Evolutionary conservation across 2,797 vertebrate genomes (phyloP).

Genomic region (Naso thynnoides): DNA sequence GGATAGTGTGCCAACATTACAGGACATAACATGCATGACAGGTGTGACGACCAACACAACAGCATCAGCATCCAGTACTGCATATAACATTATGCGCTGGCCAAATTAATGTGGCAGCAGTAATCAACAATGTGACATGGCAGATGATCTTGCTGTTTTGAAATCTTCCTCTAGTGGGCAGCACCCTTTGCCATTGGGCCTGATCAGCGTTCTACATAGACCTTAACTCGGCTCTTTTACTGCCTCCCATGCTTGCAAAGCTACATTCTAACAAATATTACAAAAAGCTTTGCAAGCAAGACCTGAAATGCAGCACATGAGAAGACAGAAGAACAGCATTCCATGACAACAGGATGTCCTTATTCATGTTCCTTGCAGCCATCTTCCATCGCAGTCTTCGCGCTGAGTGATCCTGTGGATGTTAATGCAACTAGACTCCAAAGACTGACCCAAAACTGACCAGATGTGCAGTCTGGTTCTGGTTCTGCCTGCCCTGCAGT

Average conservation of each 20-base stretch:
- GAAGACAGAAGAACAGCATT: slow-evolving; percentile 17
- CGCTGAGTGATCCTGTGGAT: slow-evolving; percentile 59
- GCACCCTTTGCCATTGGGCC: too few relatives aligned
- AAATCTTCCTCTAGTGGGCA: too few relatives aligned
- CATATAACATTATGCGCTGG: too few relatives aligned
- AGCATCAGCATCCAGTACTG: too few relatives aligned
- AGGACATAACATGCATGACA: too few relatives aligned
- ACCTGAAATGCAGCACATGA: slow-evolving; percentile 12
- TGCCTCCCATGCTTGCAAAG: neutral
- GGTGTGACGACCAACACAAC: too few relatives aligned
- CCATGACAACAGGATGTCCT: slow-evolving; percentile 41
- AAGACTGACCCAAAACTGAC: slow-evolving; percentile 50
- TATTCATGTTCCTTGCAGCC: slow-evolving; percentile 60
- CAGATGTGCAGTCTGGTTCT: slow-evolving; percentile 76
- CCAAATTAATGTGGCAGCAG: too few relatives aligned
- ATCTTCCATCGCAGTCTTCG: slow-evolving; percentile 66
- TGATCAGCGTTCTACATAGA: too few relatives aligned
- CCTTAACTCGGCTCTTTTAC: too few relatives aligned
- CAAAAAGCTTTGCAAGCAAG: slow-evolving; percentile 5
- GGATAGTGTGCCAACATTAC: too few relatives aligned
- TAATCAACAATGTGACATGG: too few relatives aligned
- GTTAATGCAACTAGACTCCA: slow-evolving; percentile 63
- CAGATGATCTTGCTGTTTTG: too few relatives aligned
- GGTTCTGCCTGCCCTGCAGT: slow-evolving; percentile 48
- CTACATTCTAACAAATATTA: neutral